Percentiles rank a stretch among this genome's conserved stretches.
Conservation (phyloP, 2,797 vertebrate genomes). For the Danio choprae region DNA sequence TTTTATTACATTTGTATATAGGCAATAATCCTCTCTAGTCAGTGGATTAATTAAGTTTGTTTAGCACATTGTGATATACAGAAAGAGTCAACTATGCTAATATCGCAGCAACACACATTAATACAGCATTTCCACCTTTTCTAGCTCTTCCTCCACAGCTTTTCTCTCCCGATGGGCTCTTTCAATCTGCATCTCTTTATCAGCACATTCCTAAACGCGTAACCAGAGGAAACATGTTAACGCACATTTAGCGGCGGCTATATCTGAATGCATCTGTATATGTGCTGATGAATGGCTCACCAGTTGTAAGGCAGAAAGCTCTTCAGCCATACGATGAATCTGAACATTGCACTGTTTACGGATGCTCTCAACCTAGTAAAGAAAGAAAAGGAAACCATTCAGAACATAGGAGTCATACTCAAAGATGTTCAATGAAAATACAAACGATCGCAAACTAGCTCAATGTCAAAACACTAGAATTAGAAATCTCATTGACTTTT, state of each 20-base stretch:
- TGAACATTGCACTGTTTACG: slow-evolving; percentile 87
- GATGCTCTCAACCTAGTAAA: slow-evolving; percentile 82
- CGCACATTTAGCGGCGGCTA: neutral
- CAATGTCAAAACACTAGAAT: neutral
- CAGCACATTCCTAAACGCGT: slow-evolving; percentile 83
- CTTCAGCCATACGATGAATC: slow-evolving; percentile 86
- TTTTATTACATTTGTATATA: no score
- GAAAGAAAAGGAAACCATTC: slow-evolving; percentile 20
- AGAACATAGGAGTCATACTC: neutral
- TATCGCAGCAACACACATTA: neutral
- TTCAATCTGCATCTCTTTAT: slow-evolving; percentile 90
- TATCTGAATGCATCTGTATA: neutral
- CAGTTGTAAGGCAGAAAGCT: slow-evolving; percentile 88
- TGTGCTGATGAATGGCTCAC: slow-evolving; percentile 71
- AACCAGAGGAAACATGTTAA: neutral
- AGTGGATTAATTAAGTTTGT: no score
- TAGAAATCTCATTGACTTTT: neutral
- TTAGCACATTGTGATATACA: no score
- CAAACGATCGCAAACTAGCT: slow-evolving; percentile 1
- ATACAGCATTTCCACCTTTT: slow-evolving; percentile 79
- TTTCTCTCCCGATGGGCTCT: slow-evolving; percentile 86
- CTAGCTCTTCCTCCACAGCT: slow-evolving; percentile 91
- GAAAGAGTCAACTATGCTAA: neutral
- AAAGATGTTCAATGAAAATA: neutral
- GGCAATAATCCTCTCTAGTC: no score